Evolutionary conservation across 2,888 invertebrate genomes (phyloP), one percentile per base, ranked within the genome.

Genomic region (Monoplex corrugatus): DNA sequence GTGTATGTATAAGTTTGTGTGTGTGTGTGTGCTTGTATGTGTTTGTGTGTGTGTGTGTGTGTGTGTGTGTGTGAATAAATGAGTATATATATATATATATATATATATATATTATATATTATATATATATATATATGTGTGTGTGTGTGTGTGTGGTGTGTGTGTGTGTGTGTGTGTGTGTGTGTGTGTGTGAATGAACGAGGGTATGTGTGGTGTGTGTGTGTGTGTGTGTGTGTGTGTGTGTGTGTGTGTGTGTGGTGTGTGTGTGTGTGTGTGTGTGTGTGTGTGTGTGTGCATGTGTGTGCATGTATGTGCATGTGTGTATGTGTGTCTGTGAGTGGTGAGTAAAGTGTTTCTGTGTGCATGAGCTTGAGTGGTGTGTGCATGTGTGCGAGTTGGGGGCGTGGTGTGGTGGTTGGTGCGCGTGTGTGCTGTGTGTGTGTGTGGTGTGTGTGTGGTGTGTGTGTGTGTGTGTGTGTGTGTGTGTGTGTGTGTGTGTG

Each of bases 31-130:
- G 35, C 35, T 5, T 75, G 75, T 75, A 35, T 75, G 75, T 75
- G 75, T 75, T 32, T 75, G 75, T 75, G 75, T 35, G 35, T 75
- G 75, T 75, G 75, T 75, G 75, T 75, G 75, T 75, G 75, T 75
- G 35, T 75, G 75, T 75, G 75, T 75, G 75, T 75, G 75, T 75
- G 75, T 75, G 72, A 16, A 63, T 28, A 23, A 3, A 63, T 63
- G 16, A 16, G 3, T 63, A 63, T 63, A 28, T 16, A 16, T 8
- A 16, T 63, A 23, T 16, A 16, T 8, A 23, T 63, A 23, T 63
- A 3, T 16, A 63, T 63, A 28, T 23, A 16, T 8, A 23, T 63
- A 63, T 16, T 3, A 3, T 23, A 23, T 28, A 28, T 16, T 35
- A 5, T 75, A 35, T 75, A 6, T 75, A 5, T 75, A 6, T n/a